A percentile compares a stretch with the other conserved stretches of the same genome.
Evolutionary conservation across 1,140 invertebrate species (phyloP).

Genomic region (Penaeus vannamei): DNA sequence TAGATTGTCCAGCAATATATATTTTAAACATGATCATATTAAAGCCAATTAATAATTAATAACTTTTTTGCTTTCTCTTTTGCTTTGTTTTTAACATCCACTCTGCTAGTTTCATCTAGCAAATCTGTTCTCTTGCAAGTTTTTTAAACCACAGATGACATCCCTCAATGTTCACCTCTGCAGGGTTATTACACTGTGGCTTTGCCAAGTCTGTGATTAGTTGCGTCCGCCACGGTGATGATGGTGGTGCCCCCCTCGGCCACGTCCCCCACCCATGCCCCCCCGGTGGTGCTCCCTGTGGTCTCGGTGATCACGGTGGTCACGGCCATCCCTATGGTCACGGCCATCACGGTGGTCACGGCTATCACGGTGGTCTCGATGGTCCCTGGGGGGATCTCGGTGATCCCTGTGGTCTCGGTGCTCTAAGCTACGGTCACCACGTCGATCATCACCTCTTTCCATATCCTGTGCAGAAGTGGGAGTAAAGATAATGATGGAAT

Average conservation of each 20-base stretch:
- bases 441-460: conserved; percentile 59
- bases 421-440: conserved; percentile 61
- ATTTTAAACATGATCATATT: conserved; percentile 8
- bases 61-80: conserved; percentile 17
- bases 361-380: conserved; percentile 55
- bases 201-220: conserved; percentile 34
- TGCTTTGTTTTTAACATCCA: neutral
- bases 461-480: conserved; percentile 36
- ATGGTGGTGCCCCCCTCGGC: conserved; percentile 49
- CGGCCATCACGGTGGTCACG: conserved; percentile 45
- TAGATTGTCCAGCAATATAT: conserved; percentile 43
- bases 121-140: conserved; percentile 19
- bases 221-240: conserved; percentile 56
- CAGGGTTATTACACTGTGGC: conserved; percentile 33
- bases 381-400: conserved; percentile 62
- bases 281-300: conserved; percentile 57
- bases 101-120: neutral
- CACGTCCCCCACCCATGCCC: conserved; percentile 55
- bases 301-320: conserved; percentile 56
- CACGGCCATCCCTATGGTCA: conserved; percentile 62
- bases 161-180: conserved; percentile 24
- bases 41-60: conserved; percentile 46
- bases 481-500: neutral
- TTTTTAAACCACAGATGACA: conserved; percentile 27
- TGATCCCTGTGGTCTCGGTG: conserved; percentile 49